A percentile compares a stretch with the other conserved stretches of the same genome.
These are phyloP conservation scores for Drosophila varians DNA, from an alignment of 1,140 invertebrate genomes.

Conservation along the genomic window DNA sequence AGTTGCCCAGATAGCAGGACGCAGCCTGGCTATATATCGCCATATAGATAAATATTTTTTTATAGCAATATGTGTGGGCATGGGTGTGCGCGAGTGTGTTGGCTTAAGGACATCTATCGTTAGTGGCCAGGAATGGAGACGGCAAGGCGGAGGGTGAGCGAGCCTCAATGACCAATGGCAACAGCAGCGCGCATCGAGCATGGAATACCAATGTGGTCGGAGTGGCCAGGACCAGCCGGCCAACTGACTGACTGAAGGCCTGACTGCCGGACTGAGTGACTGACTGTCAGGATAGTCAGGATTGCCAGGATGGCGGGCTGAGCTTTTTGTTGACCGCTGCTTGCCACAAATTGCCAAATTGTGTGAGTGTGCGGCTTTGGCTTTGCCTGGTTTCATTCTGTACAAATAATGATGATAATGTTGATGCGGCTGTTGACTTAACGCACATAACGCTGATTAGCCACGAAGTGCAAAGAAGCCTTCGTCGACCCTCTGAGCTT, in stretches of 20 bases:
- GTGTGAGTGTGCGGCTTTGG: constrained; percentile 41
- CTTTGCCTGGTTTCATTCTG: constrained; percentile 51
- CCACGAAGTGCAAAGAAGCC: constrained; percentile 12
- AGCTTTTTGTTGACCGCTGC: constrained; percentile 45
- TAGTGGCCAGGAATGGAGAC: constrained; percentile 52
- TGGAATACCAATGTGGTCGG: constrained; percentile 77
- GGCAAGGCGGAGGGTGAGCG: constrained; percentile 19
- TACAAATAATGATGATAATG: constrained; percentile 75
- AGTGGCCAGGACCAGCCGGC: constrained; percentile 37
- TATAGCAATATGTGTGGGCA: constrained; percentile 38
- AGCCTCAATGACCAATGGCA: constrained; percentile 75
- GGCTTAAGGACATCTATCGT: constrained; percentile 77
- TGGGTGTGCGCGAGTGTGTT: constrained; percentile 41
- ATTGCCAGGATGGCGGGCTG: constrained; percentile 13
- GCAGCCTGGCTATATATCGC: constrained; percentile 50
- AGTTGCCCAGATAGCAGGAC: constrained; percentile 30
- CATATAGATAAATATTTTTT: constrained; percentile 72
- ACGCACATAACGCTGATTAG: constrained; percentile 70
- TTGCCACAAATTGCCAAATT: constrained; percentile 73
- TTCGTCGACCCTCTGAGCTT: constrained; percentile 6
- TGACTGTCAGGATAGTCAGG: constrained; percentile 36
- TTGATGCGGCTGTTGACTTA: constrained; percentile 63
- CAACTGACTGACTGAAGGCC: constrained; percentile 19
- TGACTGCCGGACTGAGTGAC: constrained; percentile 25
- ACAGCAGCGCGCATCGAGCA: constrained; percentile 63